Percentiles rank a stretch among this genome's conserved stretches.
phyloP scores from a whole-genome alignment of 2,888 invertebrate species.

The Protula sp. region DNA sequence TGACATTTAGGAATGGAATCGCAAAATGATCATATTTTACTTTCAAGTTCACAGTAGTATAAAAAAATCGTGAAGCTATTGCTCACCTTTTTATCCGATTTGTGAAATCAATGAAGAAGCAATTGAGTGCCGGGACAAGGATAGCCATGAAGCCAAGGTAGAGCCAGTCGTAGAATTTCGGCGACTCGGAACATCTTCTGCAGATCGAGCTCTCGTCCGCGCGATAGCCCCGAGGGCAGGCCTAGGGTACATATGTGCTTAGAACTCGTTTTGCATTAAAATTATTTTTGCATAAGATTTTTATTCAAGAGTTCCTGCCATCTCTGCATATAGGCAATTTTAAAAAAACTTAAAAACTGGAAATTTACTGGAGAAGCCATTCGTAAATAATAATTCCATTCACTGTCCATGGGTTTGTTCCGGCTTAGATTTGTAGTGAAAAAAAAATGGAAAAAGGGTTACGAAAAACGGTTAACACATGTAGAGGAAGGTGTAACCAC shows the following conservation, averaged over 20 bases:
- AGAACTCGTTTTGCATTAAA: background rate
- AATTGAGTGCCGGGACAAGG: constrained; percentile 79
- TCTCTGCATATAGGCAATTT: background rate
- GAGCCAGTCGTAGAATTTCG: constrained; percentile 84
- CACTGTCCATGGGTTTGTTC: too few species aligned
- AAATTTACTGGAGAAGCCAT: background rate
- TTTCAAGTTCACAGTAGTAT: too few species aligned
- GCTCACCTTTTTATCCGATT: constrained; percentile 67
- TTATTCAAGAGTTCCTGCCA: background rate
- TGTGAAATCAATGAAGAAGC: constrained; percentile 79
- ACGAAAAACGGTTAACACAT: too few species aligned
- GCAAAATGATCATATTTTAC: too few species aligned
- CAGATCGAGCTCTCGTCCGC: constrained; percentile 65
- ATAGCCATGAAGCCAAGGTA: constrained; percentile 91
- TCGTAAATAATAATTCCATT: background rate
- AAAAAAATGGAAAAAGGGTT: too few species aligned
- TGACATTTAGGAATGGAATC: too few species aligned
- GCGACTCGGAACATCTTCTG: constrained; percentile 67
- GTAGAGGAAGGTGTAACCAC: too few species aligned
- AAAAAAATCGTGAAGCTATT: too few species aligned
- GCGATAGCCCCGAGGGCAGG: constrained; percentile 62
- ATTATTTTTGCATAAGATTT: background rate
- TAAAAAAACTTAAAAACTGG: background rate
- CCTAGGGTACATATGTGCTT: constrained; percentile 29
- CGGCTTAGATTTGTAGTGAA: background rate